Conservation (phyloP, 2,888 invertebrate genomes). For the Aporophyla lueneburgensis region DNA sequence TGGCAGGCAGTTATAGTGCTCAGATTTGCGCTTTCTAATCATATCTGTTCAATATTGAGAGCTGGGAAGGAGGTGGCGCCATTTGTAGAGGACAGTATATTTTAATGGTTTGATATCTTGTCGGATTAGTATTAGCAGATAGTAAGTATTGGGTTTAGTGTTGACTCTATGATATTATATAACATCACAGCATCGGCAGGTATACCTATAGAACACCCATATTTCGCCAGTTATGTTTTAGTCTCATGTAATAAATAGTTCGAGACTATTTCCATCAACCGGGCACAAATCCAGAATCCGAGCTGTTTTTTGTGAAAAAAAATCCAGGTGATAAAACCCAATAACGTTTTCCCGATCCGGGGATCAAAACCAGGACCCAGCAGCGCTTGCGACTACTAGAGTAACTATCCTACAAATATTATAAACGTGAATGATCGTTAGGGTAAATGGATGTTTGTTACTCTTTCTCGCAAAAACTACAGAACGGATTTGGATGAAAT, state of each 20-base stretch:
- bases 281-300: background rate
- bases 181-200: background rate
- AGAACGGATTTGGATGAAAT: no score
- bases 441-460: no score
- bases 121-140: background rate
- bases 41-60: slow-evolving; percentile 44
- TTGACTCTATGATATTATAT: background rate
- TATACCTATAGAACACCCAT: background rate
- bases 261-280: background rate
- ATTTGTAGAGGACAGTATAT: slow-evolving; percentile 13
- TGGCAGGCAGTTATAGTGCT: slow-evolving; percentile 25
- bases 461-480: no score
- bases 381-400: background rate
- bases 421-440: no score
- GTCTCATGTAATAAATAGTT: background rate
- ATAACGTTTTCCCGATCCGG: background rate
- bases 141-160: background rate
- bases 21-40: slow-evolving; percentile 56
- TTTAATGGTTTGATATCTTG: slow-evolving; percentile 6
- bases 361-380: background rate
- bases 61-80: background rate
- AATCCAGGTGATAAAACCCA: background rate
- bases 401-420: no score
- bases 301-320: background rate
- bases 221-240: background rate